Evolutionary conservation across 2,797 vertebrate genomes (phyloP).

Genomic region (Anguilla marmorata): DNA sequence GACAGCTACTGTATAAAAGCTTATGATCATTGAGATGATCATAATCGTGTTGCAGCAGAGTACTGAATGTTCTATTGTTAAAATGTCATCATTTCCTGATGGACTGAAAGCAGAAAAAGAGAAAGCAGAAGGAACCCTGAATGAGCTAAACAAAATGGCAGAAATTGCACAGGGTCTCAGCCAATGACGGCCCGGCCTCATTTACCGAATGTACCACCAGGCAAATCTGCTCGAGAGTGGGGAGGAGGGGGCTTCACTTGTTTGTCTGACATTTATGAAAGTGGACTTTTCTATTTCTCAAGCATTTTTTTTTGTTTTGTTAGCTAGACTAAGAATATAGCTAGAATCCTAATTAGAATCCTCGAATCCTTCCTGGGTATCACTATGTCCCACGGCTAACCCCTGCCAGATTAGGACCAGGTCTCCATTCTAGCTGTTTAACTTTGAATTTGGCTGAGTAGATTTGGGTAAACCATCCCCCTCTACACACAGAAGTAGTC

Average conservation of each 20-base stretch:
- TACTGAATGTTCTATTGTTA: neutral
- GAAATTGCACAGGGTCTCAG: conserved; percentile 12
- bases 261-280: neutral
- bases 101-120: neutral
- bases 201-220: neutral
- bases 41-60: neutral
- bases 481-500: neutral
- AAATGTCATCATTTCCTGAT: neutral
- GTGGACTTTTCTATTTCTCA: neutral
- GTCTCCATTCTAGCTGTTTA: neutral
- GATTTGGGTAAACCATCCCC: neutral
- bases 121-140: neutral
- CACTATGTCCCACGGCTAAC: neutral
- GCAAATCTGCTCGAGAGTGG: conserved; percentile 15
- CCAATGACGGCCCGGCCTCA: conserved; percentile 13
- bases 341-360: conserved; percentile 38
- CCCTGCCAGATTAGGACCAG: neutral
- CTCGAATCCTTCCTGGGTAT: conserved; percentile 14
- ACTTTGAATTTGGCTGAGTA: neutral
- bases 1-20: neutral
- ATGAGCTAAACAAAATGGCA: neutral
- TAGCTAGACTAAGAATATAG: neutral
- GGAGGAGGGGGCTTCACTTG: neutral
- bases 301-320: neutral
- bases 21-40: neutral